phyloP scores from a whole-genome alignment of 53 echinoderm and acorn worm species.

The Antedon mediterranea region DNA sequence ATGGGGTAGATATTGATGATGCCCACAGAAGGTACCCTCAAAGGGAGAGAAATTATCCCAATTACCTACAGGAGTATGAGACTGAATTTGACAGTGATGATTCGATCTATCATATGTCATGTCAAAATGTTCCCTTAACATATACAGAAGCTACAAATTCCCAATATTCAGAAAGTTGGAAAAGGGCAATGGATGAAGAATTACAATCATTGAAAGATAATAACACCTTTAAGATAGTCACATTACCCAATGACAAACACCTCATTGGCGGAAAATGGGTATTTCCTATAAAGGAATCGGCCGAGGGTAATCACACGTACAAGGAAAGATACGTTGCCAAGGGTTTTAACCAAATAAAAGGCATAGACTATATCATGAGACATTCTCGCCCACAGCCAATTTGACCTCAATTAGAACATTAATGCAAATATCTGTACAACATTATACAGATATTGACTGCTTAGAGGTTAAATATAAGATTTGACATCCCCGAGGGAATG shows the following conservation, averaged over 20 bases:
- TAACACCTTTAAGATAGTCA: slow-evolving; percentile 15
- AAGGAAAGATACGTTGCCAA: slow-evolving; percentile 1
- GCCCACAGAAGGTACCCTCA: slow-evolving; percentile 4
- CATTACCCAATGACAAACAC: slow-evolving; percentile 11
- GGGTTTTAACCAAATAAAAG: slow-evolving; percentile 18
- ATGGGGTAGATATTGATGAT: not conserved
- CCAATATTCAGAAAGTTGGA: slow-evolving; percentile 11
- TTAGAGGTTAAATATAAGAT: too few relatives aligned
- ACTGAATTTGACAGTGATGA: not conserved
- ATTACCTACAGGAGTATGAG: slow-evolving; percentile 13
- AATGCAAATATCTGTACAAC: slow-evolving; percentile 24
- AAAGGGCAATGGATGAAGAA: slow-evolving; percentile 28
- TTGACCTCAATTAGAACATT: slow-evolving; percentile 13
- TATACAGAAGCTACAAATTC: slow-evolving; percentile 19
- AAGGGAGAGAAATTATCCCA: slow-evolving; percentile 12
- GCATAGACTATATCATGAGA: slow-evolving; percentile 24
- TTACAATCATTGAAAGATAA: slow-evolving; percentile 12
- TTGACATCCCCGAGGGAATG: too few relatives aligned
- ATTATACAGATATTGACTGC: too few relatives aligned
- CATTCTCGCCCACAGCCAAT: slow-evolving; percentile 11
- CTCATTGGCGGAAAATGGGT: slow-evolving; percentile 13
- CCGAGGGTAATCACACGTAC: not conserved
- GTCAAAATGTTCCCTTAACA: slow-evolving; percentile 19
- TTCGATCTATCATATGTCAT: not conserved
- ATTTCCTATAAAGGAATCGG: slow-evolving; percentile 8